A percentile compares a stretch with the other conserved stretches of the same genome.
Evolutionary conservation across 92 coral and sea anemone genomes (phyloP).

Genomic region (Porites rus): DNA sequence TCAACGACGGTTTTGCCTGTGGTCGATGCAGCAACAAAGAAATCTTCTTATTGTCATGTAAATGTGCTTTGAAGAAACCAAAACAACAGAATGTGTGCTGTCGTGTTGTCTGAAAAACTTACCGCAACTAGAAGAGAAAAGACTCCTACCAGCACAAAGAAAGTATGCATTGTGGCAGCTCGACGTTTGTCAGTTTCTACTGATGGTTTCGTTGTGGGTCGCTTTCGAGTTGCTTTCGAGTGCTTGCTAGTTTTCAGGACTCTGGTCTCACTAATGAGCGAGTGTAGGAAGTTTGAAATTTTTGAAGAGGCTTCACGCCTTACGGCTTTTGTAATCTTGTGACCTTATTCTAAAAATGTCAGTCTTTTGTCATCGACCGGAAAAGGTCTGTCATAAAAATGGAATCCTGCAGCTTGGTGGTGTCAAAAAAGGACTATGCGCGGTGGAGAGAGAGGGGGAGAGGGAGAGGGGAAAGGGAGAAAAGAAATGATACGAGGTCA

Average conservation of each 20-base stretch:
- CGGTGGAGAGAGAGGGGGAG: neutral
- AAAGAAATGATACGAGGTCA: neutral
- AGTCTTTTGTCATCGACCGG: neutral
- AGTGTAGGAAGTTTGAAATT: neutral
- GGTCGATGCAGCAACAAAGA: neutral
- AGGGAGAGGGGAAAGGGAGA: neutral
- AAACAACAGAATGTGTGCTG: neutral
- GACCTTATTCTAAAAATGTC: constrained; percentile 4
- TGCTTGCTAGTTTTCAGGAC: no score
- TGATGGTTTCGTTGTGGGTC: no score
- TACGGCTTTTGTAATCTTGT: neutral
- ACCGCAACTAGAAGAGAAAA: constrained; percentile 7
- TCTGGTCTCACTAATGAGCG: no score
- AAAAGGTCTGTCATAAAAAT: neutral
- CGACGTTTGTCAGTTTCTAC: neutral
- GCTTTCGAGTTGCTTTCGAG: no score
- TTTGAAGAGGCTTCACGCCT: neutral
- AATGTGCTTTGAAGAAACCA: neutral
- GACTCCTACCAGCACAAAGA: neutral
- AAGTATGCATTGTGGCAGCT: neutral
- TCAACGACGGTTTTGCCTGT: neutral
- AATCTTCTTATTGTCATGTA: neutral
- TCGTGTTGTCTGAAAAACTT: neutral
- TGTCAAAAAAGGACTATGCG: neutral
- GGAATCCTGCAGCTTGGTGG: neutral